A percentile compares a stretch with the other conserved stretches of the same genome.
These are phyloP conservation scores for Folsomia candida DNA, from an alignment of 2,888 invertebrate genomes.

Conservation along the genomic window DNA sequence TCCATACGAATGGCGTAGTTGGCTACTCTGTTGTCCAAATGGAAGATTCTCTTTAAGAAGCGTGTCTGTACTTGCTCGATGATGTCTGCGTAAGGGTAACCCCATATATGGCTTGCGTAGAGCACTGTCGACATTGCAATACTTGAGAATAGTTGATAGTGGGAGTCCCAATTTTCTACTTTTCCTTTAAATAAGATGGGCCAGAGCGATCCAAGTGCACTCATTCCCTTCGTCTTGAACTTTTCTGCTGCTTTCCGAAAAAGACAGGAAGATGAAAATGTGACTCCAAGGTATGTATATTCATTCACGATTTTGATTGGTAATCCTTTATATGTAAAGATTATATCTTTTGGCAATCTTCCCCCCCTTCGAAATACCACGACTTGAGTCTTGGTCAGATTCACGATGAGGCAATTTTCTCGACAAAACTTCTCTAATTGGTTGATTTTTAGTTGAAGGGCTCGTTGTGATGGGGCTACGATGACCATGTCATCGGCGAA, in stretches of 20 bases:
- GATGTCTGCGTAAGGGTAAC: not conserved
- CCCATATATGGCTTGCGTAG: slow-evolving; percentile 14
- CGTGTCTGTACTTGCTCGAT: slow-evolving; percentile 17
- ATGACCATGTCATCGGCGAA: not conserved
- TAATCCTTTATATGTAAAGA: not conserved
- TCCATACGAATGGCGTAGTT: slow-evolving; percentile 16
- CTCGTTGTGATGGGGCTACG: not conserved
- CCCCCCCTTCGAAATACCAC: not conserved
- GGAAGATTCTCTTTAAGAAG: slow-evolving; percentile 9
- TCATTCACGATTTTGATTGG: not conserved
- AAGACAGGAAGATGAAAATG: not conserved
- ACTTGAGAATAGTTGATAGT: not conserved
- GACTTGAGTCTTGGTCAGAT: not conserved
- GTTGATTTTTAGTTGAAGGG: not conserved
- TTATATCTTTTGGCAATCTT: not conserved
- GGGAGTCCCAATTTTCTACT: slow-evolving; percentile 4
- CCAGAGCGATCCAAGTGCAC: slow-evolving; percentile 3
- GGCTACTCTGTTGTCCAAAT: not conserved
- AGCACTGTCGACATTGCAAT: not conserved
- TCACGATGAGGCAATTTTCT: not conserved
- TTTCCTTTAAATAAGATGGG: not conserved
- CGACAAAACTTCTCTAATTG: not conserved
- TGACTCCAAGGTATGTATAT: slow-evolving; percentile 7
- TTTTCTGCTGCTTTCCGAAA: not conserved
- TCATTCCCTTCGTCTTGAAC: slow-evolving; percentile 14